Percentiles rank a stretch among this genome's conserved stretches.
phyloP scores from a whole-genome alignment of 2,797 vertebrate genomes.

The Hoplostethus atlanticus region DNA sequence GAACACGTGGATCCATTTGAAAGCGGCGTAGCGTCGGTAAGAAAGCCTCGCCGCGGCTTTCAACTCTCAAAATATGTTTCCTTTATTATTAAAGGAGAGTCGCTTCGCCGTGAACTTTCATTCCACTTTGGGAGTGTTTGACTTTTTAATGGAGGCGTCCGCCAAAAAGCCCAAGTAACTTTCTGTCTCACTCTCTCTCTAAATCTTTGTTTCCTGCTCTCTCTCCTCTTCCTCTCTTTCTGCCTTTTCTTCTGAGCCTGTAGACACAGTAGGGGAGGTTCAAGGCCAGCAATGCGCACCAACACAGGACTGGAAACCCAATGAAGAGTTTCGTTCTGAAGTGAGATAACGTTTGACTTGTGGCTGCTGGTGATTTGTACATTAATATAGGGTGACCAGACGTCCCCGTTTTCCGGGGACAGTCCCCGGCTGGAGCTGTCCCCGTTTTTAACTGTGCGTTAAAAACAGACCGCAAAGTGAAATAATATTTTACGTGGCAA shows the following conservation, averaged over 20 bases:
- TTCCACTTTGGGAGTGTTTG: slow-evolving; percentile 33
- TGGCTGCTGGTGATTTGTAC: no score
- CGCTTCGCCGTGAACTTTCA: slow-evolving; percentile 27
- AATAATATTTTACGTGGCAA: no score
- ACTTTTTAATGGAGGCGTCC: slow-evolving; percentile 37
- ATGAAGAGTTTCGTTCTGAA: slow-evolving; percentile 5
- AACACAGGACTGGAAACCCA: not conserved
- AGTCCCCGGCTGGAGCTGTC: no score
- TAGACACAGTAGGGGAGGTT: slow-evolving; percentile 2
- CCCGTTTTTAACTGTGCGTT: no score
- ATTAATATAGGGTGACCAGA: no score
- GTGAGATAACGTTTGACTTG: not conserved
- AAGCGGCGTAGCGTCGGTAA: no score
- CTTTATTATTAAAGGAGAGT: slow-evolving; percentile 38
- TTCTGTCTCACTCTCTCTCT: slow-evolving; percentile 1
- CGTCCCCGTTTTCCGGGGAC: no score
- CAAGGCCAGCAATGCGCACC: not conserved
- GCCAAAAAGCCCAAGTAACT: slow-evolving; percentile 4
- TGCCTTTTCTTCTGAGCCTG: not conserved
- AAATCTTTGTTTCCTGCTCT: not conserved
- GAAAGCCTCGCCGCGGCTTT: slow-evolving; percentile 18
- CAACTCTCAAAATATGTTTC: slow-evolving; percentile 22
- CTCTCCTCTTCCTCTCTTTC: not conserved
- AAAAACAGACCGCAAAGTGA: no score
- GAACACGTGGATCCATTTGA: no score